Evolutionary conservation across 2,113 vertebrate genomes (phyloP), one percentile per base, ranked within the genome.

Genomic region (Gyps fulvus): DNA sequence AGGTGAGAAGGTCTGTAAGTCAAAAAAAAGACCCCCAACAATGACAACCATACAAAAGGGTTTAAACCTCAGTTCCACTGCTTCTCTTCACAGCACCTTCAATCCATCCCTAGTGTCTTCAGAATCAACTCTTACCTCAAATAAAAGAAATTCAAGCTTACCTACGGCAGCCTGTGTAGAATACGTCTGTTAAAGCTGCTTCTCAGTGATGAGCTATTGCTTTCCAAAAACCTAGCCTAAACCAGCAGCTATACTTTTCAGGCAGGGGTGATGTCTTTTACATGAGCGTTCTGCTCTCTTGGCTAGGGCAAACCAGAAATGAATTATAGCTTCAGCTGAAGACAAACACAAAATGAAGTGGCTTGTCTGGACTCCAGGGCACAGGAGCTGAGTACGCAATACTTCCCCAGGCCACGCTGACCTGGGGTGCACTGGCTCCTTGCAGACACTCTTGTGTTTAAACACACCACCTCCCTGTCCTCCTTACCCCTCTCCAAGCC

Each of bases 131-230:
- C 5, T 16, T 47, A 45, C 13, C 9, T 76, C 34, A 72, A 2
- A 31, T 27, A 49, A 57, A 91, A 79, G 43, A 82, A 89, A 69
- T 25, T 49, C 45, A 71, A 65, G 19, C 16, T 67, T 49, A 26
- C 29, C 31, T 67, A 29, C 65, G 74, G 54, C 26, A 61, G 31
- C 7, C 54, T 2, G 0, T 16, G 21, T 45, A 66, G 57, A 73
- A 85, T 5, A 38, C 0, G 0, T 20, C 52, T 76, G 38, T 16
- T 47, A 59, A 71, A 89, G 63, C 57, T 87, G 47, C 27, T 72
- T 55, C 69, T 63, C 26, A 0, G 0, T 8, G n/a, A 23, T 13
- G 27, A 83, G 27, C 9, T 72, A 9, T 4, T 40, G 34, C n/a
- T 79, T 63, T 59, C 77, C 47, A 79, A 71, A 93, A 23, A 5